Base-by-base conservation (phyloP, 2,888 invertebrate species). In the Plusia festucae region DNA sequence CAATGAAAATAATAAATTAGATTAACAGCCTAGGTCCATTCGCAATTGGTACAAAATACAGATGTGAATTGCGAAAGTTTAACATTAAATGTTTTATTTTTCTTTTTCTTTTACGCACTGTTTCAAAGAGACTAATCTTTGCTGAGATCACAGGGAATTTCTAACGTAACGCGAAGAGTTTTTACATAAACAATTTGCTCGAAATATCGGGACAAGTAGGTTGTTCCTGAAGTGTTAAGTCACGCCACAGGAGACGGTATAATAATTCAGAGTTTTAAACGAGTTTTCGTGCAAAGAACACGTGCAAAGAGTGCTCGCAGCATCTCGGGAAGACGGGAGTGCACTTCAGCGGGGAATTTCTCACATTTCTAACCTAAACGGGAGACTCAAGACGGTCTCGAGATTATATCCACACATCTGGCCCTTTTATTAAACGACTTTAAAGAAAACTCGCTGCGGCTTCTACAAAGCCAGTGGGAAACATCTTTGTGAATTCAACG, bases 321-420 rank as follows among this genome's bases (percentile, higher is more conserved):
- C 78, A 77, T 82, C 78, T 74, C 70, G 59, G 76, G 71, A 74
- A 74, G 82, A 73, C 81, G 70, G 65, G 76, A 85, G 85, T 82
- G 83, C 83, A 82, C 85, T 85, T 78, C 79, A 84, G 69, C 76
- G 72, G 75, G 75, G 79, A 85, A 85, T 85, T 83, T 84, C 83
- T 82, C 84, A 84, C 87, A 85, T 87, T 87, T 86, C 79, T 79
- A 75, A 79, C 78, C 78, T 82, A 85, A 87, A 85, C 83, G 81
- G 71, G 79, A 81, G 72, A 78, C 83, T 84, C 73, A 76, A 77
- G 81, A 69, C 71, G 62, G 82, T 77, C 79, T 81, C 69, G 65
- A 84, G 82, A 85, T 85, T 82, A 85, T 81, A 81, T 78, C 81
- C 77, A 80, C 81, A 84, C 82, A 82, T 83, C 82, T 78, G 79